phyloP scores from a whole-genome alignment of 2,113 vertebrate species.

The Aspidoscelis tigris region DNA sequence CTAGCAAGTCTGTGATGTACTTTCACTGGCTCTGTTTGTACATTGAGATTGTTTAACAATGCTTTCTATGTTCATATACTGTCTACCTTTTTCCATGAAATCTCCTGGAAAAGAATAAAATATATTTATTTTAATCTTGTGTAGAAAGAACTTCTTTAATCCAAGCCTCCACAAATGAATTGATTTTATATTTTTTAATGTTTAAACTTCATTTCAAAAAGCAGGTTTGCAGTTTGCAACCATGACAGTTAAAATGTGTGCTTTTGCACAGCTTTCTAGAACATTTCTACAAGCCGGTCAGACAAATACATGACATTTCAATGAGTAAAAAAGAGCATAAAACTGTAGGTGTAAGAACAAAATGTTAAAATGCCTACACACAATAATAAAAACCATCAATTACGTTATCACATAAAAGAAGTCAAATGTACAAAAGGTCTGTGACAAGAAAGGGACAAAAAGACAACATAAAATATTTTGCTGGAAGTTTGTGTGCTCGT shows the following conservation, averaged over 20 bases:
- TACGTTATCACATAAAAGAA: conserved; percentile 94
- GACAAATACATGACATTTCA: conserved; percentile 94
- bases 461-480: conserved; percentile 80
- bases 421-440: conserved; percentile 98
- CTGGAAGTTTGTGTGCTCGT: conserved; percentile 79
- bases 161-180: conserved; percentile 41
- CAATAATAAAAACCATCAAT: conserved; percentile 94
- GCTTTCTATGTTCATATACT: conserved; percentile 99
- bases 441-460: conserved; percentile 84
- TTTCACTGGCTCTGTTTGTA: conserved; percentile 93
- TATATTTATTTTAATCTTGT: conserved; percentile 98
- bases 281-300: conserved; percentile 94
- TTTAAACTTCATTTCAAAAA: conserved; percentile 99
- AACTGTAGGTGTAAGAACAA: conserved; percentile 95
- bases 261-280: conserved; percentile 91
- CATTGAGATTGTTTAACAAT: conserved; percentile 93
- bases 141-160: conserved; percentile 52
- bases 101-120: conserved; percentile 99
- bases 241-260: conserved; percentile 96
- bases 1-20: conserved; percentile 88
- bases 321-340: conserved; percentile 96
- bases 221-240: conserved; percentile 88
- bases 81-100: conserved; percentile 96
- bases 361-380: conserved; percentile 99
- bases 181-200: conserved; percentile 86